Evolutionary conservation across 1,140 invertebrate genomes (phyloP), one percentile per base, ranked within the genome.

Genomic region (Lepidurus packardi): DNA sequence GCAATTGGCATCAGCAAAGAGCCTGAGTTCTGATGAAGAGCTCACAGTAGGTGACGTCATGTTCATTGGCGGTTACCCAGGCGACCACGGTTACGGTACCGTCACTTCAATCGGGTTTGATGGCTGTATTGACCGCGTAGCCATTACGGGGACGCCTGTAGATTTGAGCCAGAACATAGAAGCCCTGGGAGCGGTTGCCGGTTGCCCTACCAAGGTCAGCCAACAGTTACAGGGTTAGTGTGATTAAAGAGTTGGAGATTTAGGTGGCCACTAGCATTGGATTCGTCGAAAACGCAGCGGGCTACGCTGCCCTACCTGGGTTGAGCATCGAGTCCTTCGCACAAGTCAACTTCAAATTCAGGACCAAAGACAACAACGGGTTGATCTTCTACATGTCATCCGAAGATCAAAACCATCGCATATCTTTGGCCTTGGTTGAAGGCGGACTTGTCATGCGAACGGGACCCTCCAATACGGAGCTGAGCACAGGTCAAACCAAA

Each of bases 71-170:
- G 97, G 96, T 2, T 93, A 92, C 85, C 91, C 92, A 0, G 86
- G 87, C 3, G 87, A 88, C n/a, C 91, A 91, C 81, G 85, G 87
- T 34, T 90, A 90, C 75, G 83, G 85, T 13, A 87, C 90, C 44
- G 90, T 93, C 0, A 90, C 90, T 0, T 89, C 88, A 73, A 85
- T 88, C 41, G 93, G 93, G 76, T 98, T 98, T 84, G 95, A 97
- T 82, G 97, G 97, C 5, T 99, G 97, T 83, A 93, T 99, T 65
- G 90, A 94, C 81, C 88, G 93, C 79, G 90, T 98, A 1, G 87
- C 89, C 25, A 91, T 98, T 74, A 89, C 90, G 10, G 88, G 90
- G 0, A 88, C 88, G 8, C 88, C 89, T n/a, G 89, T 95, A 43
- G 92, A 97, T 84, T 86, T 98, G 0, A 92, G 89, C 77, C 89